phyloP scores from a whole-genome alignment of 2,797 vertebrate genomes.

The Meriones psammophilus region DNA sequence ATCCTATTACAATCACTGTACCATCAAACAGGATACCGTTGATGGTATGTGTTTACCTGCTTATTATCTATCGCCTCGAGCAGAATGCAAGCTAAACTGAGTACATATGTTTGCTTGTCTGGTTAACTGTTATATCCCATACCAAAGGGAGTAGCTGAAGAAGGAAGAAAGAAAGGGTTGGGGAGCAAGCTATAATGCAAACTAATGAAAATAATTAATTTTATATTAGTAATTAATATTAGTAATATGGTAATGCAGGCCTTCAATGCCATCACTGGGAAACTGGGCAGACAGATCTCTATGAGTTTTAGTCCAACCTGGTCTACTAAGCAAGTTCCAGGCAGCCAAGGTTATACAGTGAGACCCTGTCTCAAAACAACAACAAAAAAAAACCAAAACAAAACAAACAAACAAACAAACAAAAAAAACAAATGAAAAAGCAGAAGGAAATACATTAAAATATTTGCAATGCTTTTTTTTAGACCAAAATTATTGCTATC shows the following conservation, averaged over 20 bases:
- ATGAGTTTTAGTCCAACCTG: neutral
- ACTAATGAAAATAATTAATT: slow-evolving; percentile 59
- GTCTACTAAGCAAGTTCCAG: neutral
- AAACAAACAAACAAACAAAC: neutral
- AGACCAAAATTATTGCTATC: slow-evolving; percentile 38
- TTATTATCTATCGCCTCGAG: neutral
- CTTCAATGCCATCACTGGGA: neutral
- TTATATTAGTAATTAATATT: no score
- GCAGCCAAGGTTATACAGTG: neutral
- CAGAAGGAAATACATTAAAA: slow-evolving; percentile 30
- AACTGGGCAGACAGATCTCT: neutral
- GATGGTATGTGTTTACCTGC: neutral
- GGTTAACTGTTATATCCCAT: slow-evolving; percentile 18
- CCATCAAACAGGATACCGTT: neutral
- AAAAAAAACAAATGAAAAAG: neutral
- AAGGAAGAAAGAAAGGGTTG: neutral
- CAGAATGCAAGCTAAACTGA: slow-evolving; percentile 23
- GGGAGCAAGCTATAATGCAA: neutral
- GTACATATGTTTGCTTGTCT: neutral
- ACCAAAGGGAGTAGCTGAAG: slow-evolving; percentile 35
- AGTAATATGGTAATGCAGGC: neutral
- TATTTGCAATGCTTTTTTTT: slow-evolving; percentile 15
- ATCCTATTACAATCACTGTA: slow-evolving; percentile 14
- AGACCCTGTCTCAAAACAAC: neutral
- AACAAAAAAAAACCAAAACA: neutral